phyloP scores from a whole-genome alignment of 2,888 invertebrate species.

The Biston betularia region DNA sequence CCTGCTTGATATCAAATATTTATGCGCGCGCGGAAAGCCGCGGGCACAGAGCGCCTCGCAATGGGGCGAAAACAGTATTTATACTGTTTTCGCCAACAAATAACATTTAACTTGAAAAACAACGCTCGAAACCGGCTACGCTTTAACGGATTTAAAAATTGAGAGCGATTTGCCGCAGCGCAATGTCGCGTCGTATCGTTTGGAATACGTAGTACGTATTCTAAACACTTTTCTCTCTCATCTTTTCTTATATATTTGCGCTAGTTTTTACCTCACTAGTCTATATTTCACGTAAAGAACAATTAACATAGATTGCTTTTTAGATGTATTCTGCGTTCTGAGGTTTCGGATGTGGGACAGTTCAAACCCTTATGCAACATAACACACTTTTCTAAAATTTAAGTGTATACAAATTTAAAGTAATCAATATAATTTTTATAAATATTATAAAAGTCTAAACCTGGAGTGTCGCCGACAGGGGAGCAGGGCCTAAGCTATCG shows the following conservation, averaged over 20 bases:
- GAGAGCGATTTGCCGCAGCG: slow-evolving; percentile 35
- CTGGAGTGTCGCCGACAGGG: too few species aligned
- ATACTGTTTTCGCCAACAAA: slow-evolving; percentile 63
- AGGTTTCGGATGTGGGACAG: too few species aligned
- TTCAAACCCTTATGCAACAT: too few species aligned
- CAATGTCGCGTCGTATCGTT: slow-evolving; percentile 30
- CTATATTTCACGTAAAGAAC: too few species aligned
- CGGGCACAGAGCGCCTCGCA: slow-evolving; percentile 54
- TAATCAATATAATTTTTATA: too few species aligned
- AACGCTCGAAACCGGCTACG: slow-evolving; percentile 52
- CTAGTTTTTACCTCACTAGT: too few species aligned
- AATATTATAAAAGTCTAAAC: too few species aligned
- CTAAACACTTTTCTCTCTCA: slow-evolving; percentile 30
- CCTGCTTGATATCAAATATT: slow-evolving; percentile 70
- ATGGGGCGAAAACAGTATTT: slow-evolving; percentile 59
- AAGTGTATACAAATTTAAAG: too few species aligned
- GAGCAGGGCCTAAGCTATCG: too few species aligned
- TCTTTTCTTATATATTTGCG: slow-evolving; percentile 5
- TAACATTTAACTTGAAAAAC: slow-evolving; percentile 62
- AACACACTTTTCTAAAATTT: too few species aligned
- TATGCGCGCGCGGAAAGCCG: slow-evolving; percentile 58
- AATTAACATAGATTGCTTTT: too few species aligned
- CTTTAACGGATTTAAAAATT: slow-evolving; percentile 46
- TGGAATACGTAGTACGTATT: slow-evolving; percentile 18
- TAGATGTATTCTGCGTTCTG: too few species aligned